Conservation (phyloP, 2,888 invertebrate genomes). For the Limenitis camilla region DNA sequence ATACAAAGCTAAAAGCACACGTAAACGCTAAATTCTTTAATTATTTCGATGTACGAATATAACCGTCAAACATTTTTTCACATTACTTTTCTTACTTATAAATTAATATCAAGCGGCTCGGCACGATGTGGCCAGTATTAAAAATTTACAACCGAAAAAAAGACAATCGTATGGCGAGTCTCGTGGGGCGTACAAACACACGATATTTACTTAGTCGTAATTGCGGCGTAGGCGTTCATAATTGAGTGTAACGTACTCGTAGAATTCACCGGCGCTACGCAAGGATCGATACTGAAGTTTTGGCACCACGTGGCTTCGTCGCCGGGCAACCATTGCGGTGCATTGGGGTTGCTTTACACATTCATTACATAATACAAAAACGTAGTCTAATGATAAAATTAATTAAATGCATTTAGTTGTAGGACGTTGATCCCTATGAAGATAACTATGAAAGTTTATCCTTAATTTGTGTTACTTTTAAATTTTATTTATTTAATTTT, state of each 20-base stretch:
- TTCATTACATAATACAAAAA: neutral
- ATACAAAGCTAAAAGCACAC: no score
- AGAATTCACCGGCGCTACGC: neutral
- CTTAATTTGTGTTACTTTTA: no score
- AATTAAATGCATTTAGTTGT: no score
- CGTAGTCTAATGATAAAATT: no score
- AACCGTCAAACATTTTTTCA: no score
- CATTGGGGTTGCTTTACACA: conserved; percentile 19
- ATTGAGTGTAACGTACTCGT: conserved; percentile 32
- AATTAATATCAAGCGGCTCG: no score
- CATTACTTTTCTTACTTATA: no score
- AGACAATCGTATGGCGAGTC: conserved; percentile 7
- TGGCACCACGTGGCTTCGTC: conserved; percentile 34
- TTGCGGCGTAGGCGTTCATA: conserved; percentile 43
- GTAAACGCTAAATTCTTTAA: no score
- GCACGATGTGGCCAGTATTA: neutral
- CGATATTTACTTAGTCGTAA: conserved; percentile 36
- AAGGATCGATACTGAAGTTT: conserved; percentile 42
- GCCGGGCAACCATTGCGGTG: conserved; percentile 33
- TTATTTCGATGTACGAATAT: no score
- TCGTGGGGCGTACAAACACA: conserved; percentile 24
- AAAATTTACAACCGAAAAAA: neutral
- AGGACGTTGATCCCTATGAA: no score
- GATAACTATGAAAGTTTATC: no score
- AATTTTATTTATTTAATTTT: no score